These are phyloP conservation scores for Yoshiicerus persimilis DNA, from an alignment of 1,140 invertebrate species.

Conservation along the genomic window DNA sequence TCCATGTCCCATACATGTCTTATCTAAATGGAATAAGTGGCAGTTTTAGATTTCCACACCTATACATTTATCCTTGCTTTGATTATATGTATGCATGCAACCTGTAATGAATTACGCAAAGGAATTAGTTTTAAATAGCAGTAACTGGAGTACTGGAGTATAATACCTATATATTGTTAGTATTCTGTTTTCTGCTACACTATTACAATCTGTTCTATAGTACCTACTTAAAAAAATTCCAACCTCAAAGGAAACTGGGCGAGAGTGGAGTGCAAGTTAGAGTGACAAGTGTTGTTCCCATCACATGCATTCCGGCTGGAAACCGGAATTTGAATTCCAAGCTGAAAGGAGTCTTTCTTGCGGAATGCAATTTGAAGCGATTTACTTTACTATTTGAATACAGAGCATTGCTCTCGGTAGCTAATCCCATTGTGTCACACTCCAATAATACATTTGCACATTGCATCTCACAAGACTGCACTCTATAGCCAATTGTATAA, in stretches of 20 bases:
- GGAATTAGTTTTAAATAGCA: too few relatives aligned
- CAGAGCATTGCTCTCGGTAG: neutral
- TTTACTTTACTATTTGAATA: constrained; percentile 19
- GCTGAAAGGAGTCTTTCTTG: constrained; percentile 6
- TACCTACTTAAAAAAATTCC: too few relatives aligned
- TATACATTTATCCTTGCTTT: too few relatives aligned
- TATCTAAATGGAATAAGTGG: too few relatives aligned
- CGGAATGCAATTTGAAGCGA: constrained; percentile 21
- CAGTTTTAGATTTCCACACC: too few relatives aligned
- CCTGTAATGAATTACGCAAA: too few relatives aligned
- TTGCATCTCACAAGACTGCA: neutral
- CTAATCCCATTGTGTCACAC: constrained; percentile 7
- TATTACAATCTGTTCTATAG: too few relatives aligned
- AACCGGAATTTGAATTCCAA: neutral
- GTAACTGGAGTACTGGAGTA: too few relatives aligned
- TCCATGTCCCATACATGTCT: too few relatives aligned
- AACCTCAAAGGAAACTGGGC: neutral
- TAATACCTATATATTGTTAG: too few relatives aligned
- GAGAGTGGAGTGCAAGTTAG: neutral
- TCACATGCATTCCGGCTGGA: neutral
- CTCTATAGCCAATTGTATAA: neutral
- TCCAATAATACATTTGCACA: constrained; percentile 18
- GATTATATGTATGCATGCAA: too few relatives aligned
- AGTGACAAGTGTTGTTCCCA: neutral
- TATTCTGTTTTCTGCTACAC: too few relatives aligned